Base-by-base conservation (phyloP, 2,797 vertebrate species). In the Psittacula derbiana region DNA sequence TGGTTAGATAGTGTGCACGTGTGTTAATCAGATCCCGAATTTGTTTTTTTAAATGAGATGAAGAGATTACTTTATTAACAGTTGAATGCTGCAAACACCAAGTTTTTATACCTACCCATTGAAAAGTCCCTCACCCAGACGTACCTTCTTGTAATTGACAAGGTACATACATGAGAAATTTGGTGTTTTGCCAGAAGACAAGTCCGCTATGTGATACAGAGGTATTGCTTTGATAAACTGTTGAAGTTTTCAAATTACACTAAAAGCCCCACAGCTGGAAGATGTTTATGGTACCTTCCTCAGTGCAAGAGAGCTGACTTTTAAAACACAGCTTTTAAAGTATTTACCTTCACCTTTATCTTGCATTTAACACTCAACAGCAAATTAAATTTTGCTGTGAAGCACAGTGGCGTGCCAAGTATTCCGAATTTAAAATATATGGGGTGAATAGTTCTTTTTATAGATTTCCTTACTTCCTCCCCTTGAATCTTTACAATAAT, bases 331-430 rank as follows among this genome's bases (percentile, higher is more conserved):
- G 58, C 94, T 91, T 95, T 95, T 82, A 67, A 90, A 94, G 71
- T 90, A 85, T 96, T 97, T 96, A 92, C 69, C 28, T 91, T 87
- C 67, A 25, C 88, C 67, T 96, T 97, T 96, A 95, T 97, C 96
- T 84, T 88, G 84, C 71, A 70, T 93, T 88, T 90, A 95, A 76
- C 92, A 95, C 89, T 97, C 90, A 95, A 76, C 94, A 91, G 71
- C 79, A 91, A 93, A 80, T 84, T 95, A 96, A 84, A 93, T 94
- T 81, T 87, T 83, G 50, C 72, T 83, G 80, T 86, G 86, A 90
- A 83, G 41, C 75, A 78, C 50, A 57, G 52, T 82, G 58, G 71
- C 55, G 49, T 94, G 93, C 92, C 92, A 97, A 82, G 67, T 88
- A 84, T 92, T 91, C 80, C 80, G 86, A 88, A 75, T 74, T 38